Evolutionary conservation across 2,888 invertebrate genomes (phyloP), one percentile per base, ranked within the genome.

Genomic region (Synergus gifuensis): DNA sequence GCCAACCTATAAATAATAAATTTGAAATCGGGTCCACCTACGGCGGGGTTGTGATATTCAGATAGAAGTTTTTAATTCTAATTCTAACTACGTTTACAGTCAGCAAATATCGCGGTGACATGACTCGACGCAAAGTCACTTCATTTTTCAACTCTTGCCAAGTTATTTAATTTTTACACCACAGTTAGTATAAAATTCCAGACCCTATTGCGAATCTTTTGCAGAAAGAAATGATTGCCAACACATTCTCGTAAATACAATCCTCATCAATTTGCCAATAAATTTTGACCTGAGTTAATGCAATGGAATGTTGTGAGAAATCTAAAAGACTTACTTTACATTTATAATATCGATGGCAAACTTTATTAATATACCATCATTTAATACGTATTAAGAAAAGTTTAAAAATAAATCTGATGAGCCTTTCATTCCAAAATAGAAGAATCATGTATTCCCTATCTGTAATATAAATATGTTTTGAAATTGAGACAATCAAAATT

Each of bases 381-480:
- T 28, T 28, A 28, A 28, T 28, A 58, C 58, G n/a, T 0, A 18
- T 18, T 58, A 18, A 16, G 3, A 4, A 58, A 58, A 49, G 28
- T 49, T 69, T 69, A 49, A 49, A 49, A 69, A 69, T 69, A 69
- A 49, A 49, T 46, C 49, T 69, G 69, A 22, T 9, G 16, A 49
- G 28, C 9, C 28, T 69, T 69, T 49, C 14, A 46, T 69, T 28
- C 28, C 2, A 36, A 69, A 49, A 69, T 28, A 69, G 28, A 49
- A 16, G 28, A 69, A 36, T 28, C 4, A 12, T 28, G 28, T 28
- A 28, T 3, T 16, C 44, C 7, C 46, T 69, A 69, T 67, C 16
- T 18, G 7, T n/a, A 58, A 18, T 2, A 58, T 58, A 18, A 58
- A 58, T 58, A 8, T 18, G 18, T 58, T 18, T 18, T 1, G 42